Conservation (phyloP, 1,140 invertebrate genomes). For the Eubasilissa regina region DNA sequence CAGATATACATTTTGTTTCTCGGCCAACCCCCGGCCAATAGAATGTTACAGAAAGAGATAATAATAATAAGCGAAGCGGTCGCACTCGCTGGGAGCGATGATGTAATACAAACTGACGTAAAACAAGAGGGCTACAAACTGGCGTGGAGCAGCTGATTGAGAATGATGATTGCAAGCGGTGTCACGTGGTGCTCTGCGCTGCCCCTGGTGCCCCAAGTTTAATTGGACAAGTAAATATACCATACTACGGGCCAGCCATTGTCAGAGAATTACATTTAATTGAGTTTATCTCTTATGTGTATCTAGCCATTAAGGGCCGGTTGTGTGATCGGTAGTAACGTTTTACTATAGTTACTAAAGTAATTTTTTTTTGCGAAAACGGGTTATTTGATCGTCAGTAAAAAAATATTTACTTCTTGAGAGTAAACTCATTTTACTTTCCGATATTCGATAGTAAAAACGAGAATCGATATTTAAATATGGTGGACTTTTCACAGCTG, state of each 20-base stretch:
- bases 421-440: too few relatives aligned
- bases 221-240: conserved; percentile 7
- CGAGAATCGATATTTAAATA: too few relatives aligned
- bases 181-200: background rate
- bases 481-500: too few relatives aligned
- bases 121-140: conserved; percentile 16
- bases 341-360: too few relatives aligned
- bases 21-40: too few relatives aligned
- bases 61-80: too few relatives aligned
- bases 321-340: conserved; percentile 3
- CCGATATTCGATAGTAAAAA: too few relatives aligned
- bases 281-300: conserved; percentile 3
- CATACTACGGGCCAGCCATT: background rate
- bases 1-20: too few relatives aligned
- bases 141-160: background rate
- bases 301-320: background rate
- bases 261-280: conserved; percentile 13
- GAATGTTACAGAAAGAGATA: too few relatives aligned
- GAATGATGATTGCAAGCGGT: conserved; percentile 15
- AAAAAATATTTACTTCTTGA: too few relatives aligned
- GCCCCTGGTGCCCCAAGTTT: conserved; percentile 1
- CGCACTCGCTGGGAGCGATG: background rate
- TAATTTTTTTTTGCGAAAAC: too few relatives aligned
- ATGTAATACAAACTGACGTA: background rate
- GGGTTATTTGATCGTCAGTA: too few relatives aligned